Evolutionary conservation across 2,113 vertebrate genomes (phyloP).

Genomic region (Alligator mississippiensis): DNA sequence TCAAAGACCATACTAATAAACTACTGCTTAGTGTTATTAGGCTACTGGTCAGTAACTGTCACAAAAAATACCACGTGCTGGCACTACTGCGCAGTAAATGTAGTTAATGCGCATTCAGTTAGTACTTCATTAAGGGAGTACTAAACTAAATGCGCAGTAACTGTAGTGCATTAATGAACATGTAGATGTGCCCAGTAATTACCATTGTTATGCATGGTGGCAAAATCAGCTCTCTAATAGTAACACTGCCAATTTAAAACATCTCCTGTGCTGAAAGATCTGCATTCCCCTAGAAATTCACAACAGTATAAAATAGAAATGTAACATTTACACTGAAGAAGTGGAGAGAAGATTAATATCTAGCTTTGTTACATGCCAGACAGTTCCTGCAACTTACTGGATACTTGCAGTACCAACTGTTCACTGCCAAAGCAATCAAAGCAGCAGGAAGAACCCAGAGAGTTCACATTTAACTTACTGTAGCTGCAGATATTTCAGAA

Average conservation of each 20-base stretch:
- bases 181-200: not conserved
- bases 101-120: no score
- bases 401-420: not conserved
- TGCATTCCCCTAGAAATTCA: not conserved
- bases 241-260: not conserved
- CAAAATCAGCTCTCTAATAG: not conserved
- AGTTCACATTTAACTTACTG: not conserved
- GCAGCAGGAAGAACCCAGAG: not conserved
- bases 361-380: not conserved
- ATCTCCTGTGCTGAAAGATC: not conserved
- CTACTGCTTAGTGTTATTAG: no score
- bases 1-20: no score
- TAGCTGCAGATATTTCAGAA: conserved; percentile 15
- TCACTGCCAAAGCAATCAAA: conserved; percentile 8
- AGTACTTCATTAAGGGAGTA: no score
- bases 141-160: no score
- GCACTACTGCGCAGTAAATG: no score
- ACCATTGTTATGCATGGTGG: not conserved
- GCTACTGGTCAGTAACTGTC: no score
- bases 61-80: no score
- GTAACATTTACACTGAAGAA: conserved; percentile 24
- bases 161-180: no score
- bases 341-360: not conserved
- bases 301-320: not conserved
- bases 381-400: not conserved